Conservation (phyloP, 2,797 vertebrate species). For the Pelochelys cantorii region DNA sequence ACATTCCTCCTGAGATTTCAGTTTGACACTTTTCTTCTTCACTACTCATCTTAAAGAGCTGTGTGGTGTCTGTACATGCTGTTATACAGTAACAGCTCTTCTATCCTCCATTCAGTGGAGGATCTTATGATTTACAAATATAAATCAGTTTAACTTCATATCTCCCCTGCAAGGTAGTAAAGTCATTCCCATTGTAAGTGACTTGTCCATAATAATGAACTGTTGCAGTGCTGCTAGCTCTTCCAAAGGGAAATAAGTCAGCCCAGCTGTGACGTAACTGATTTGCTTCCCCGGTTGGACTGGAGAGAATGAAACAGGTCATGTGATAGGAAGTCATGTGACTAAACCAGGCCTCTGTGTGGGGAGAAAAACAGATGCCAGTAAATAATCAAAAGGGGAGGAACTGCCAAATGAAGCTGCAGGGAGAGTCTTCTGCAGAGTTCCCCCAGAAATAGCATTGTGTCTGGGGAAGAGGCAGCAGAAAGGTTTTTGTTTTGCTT, state of each 20-base stretch:
- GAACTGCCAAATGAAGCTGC: neutral
- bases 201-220: neutral
- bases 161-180: neutral
- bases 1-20: neutral
- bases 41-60: neutral
- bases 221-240: neutral
- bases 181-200: conserved; percentile 16
- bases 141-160: neutral
- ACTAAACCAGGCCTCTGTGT: neutral
- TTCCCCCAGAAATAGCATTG: neutral
- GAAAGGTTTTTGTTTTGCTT: neutral
- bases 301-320: neutral
- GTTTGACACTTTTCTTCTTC: neutral
- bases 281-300: neutral
- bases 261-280: neutral
- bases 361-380: neutral
- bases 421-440: neutral
- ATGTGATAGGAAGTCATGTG: neutral
- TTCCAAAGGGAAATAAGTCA: neutral
- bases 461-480: neutral
- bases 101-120: neutral
- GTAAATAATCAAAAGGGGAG: neutral
- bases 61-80: neutral
- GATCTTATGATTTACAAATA: neutral
- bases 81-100: neutral